Evolutionary conservation across 2,113 vertebrate species (phyloP).

Genomic region (Sarotherodon lohbergeri): DNA sequence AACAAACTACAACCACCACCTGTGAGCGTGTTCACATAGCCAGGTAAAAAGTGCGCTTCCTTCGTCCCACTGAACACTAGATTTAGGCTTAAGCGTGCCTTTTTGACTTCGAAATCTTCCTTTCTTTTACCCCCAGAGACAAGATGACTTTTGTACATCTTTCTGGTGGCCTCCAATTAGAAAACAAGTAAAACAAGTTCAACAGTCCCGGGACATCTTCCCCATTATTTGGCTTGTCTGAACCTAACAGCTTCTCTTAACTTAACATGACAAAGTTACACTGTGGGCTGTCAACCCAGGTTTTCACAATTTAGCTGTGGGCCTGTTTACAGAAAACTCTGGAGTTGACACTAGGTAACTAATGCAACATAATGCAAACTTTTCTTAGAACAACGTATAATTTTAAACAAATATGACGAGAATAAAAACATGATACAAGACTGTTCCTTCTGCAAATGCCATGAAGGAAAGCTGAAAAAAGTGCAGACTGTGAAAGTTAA

Average conservation of each 20-base stretch:
- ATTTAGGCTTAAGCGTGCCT: neutral
- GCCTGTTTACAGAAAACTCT: neutral
- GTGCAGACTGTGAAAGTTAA: neutral
- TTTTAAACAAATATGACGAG: neutral
- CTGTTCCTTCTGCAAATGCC: neutral
- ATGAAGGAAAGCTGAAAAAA: neutral
- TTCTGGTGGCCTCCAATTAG: neutral
- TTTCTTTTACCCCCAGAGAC: neutral
- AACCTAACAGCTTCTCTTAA: neutral
- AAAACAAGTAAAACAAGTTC: neutral
- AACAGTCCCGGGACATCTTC: accelerated
- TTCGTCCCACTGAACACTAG: neutral
- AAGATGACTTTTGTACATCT: neutral
- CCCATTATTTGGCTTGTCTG: neutral
- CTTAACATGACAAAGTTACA: neutral
- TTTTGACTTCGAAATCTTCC: neutral
- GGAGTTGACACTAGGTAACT: neutral
- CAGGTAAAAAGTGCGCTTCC: neutral
- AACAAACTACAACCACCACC: neutral
- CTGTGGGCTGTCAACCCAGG: neutral
- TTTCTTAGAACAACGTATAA: neutral
- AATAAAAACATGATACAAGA: neutral
- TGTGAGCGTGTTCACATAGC: neutral
- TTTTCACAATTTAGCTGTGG: neutral
- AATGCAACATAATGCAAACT: neutral